phyloP scores from a whole-genome alignment of 2,888 invertebrate genomes.

The Drosophila conformis region DNA sequence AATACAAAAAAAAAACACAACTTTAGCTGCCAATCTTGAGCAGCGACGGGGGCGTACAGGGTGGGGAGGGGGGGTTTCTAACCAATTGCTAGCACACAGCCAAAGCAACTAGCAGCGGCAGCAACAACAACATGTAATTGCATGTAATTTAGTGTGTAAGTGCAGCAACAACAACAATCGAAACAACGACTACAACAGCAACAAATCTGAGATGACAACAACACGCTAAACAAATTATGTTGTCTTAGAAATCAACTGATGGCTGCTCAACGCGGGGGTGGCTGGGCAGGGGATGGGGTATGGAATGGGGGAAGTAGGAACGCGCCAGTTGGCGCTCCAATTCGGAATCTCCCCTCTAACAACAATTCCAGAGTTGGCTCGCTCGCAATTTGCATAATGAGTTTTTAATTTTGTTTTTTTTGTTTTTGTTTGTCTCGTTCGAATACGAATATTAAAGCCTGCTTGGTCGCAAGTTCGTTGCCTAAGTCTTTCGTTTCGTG shows the following conservation, averaged over 20 bases:
- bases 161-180: conserved; percentile 58
- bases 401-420: conserved; percentile 72
- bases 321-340: conserved; percentile 36
- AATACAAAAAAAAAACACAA: background rate
- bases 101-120: conserved; percentile 28
- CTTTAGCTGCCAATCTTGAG: conserved; percentile 50
- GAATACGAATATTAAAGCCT: conserved; percentile 68
- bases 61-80: background rate
- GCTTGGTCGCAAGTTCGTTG: conserved; percentile 54
- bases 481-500: conserved; percentile 69
- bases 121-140: conserved; percentile 71
- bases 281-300: background rate
- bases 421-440: conserved; percentile 36
- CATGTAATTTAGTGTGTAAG: conserved; percentile 82
- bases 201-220: conserved; percentile 62
- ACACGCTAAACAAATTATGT: conserved; percentile 75
- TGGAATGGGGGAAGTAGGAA: background rate
- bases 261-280: conserved; percentile 42
- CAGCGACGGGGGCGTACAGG: background rate
- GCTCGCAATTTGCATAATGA: conserved; percentile 82
- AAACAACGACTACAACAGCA: conserved; percentile 50
- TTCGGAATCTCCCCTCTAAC: conserved; percentile 4
- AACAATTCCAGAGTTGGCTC: conserved; percentile 5
- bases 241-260: conserved; percentile 64
- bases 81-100: conserved; percentile 34